Conservation (phyloP, 2,888 invertebrate genomes). For the Caenorhabditis doughertyi region DNA sequence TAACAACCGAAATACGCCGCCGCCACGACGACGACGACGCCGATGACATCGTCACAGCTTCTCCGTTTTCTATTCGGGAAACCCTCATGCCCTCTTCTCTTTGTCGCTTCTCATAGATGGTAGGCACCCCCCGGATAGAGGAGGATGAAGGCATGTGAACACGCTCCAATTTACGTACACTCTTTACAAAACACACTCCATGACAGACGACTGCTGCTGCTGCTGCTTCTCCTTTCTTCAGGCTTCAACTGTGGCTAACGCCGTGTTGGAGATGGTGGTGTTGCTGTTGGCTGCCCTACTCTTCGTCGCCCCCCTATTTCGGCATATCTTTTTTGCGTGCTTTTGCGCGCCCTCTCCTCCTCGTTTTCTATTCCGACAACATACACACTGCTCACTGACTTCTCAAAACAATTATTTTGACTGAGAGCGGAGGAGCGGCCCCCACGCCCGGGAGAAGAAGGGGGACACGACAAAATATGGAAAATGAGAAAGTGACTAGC, state of each 20-base stretch:
- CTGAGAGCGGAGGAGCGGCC: constrained; percentile 6
- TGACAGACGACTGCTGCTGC: constrained; percentile 21
- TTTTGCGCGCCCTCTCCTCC: constrained; percentile 33
- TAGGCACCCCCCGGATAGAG: constrained; percentile 23
- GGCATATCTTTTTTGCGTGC: constrained; percentile 45
- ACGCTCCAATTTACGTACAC: constrained; percentile 48
- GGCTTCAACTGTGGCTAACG: constrained; percentile 5
- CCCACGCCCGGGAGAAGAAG: neutral
- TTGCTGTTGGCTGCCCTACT: constrained; percentile 31
- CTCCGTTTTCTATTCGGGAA: constrained; percentile 39
- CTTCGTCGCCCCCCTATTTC: constrained; percentile 47
- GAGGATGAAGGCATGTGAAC: constrained; percentile 48
- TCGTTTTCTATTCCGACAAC: constrained; percentile 5
- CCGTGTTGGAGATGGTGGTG: constrained; percentile 12
- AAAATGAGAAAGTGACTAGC: neutral
- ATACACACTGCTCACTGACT: constrained; percentile 33
- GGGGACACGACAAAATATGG: neutral
- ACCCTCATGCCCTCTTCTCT: constrained; percentile 26
- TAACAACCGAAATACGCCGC: constrained; percentile 13
- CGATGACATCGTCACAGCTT: constrained; percentile 8
- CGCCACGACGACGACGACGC: constrained; percentile 8
- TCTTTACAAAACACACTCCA: constrained; percentile 50
- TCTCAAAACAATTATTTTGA: constrained; percentile 59
- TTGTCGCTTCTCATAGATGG: constrained; percentile 46
- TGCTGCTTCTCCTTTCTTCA: constrained; percentile 9